Evolutionary conservation across 2,888 invertebrate genomes (phyloP), one percentile per base, ranked within the genome.

Genomic region (Camptogramma bilineatum): DNA sequence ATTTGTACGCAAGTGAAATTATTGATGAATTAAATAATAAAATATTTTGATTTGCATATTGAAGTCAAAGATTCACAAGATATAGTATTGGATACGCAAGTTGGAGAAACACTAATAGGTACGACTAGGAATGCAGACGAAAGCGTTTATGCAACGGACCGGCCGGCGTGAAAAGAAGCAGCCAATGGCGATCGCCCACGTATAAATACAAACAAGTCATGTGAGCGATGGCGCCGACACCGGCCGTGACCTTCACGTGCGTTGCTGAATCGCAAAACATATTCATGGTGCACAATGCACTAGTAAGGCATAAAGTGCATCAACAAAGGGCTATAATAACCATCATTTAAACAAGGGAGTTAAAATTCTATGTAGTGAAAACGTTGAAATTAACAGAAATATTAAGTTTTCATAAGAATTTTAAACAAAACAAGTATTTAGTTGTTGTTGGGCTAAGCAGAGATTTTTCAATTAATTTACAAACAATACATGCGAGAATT

Each of bases 171-270:
- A 78, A 76, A 78, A 73, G 76, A 78, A 75, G 69, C 76, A 78
- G 80, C 88, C 88, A 88, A 88, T 88, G 70, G 80, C 82, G 76
- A 71, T 73, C 74, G 81, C 74, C 79, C 86, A 87, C 88, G 74
- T 75, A 73, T 69, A 73, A 74, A 67, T 71, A 76, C 82, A 78
- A 78, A 79, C 83, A 70, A 85, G 85, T 89, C 87, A 86, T 87
- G 87, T 87, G 86, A 88, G 83, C 76, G 74, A 78, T 67, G 80
- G 81, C 87, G 86, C 83, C 83, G 76, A 44, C 65, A 71, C 65
- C 81, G 86, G 77, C 87, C 89, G 75, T 90, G 89, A 89, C 90
- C 91, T 90, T 90, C 89, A 84, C 82, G 79, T 80, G 80, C 73
- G 70, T 74, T 69, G 77, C 72, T 75, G 76, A 75, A 78, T 80